These are phyloP conservation scores for Hydrozoanthus tunicans DNA, from an alignment of 64 coral and sea anemone genomes.

Conservation along the genomic window DNA sequence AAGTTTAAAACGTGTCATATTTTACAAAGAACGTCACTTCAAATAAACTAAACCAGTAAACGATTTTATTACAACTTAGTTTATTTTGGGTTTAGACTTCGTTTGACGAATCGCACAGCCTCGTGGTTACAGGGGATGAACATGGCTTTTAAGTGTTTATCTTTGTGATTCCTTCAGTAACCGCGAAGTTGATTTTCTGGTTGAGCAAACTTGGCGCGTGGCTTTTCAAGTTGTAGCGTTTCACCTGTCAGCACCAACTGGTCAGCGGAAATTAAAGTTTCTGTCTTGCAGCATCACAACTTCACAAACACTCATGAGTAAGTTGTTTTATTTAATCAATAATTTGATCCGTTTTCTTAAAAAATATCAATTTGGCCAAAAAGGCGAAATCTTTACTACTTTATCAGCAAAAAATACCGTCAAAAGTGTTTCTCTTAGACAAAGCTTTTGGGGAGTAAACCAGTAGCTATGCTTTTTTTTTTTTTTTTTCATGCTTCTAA, in stretches of 20 bases:
- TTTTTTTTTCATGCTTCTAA: not conserved
- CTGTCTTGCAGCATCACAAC: not conserved
- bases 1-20: constrained; percentile 6
- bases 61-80: not conserved
- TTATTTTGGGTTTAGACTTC: too few species aligned
- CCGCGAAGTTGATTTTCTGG: not conserved
- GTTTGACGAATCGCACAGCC: too few species aligned
- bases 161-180: too few species aligned
- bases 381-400: not conserved
- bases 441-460: not conserved
- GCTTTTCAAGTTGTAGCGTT: not conserved
- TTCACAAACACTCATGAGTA: not conserved
- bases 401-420: not conserved
- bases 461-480: too few species aligned
- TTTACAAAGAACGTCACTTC: constrained; percentile 34
- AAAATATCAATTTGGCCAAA: not conserved
- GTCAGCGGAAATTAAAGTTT: not conserved
- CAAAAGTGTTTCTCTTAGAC: not conserved
- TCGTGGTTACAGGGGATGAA: too few species aligned
- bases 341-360: not conserved
- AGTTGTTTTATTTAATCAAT: constrained; percentile 1
- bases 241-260: constrained; percentile 59
- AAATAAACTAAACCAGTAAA: not conserved
- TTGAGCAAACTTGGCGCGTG: not conserved
- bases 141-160: too few species aligned